These are phyloP conservation scores for Nebria ingens DNA, from an alignment of 1,140 invertebrate genomes.

Conservation along the genomic window DNA sequence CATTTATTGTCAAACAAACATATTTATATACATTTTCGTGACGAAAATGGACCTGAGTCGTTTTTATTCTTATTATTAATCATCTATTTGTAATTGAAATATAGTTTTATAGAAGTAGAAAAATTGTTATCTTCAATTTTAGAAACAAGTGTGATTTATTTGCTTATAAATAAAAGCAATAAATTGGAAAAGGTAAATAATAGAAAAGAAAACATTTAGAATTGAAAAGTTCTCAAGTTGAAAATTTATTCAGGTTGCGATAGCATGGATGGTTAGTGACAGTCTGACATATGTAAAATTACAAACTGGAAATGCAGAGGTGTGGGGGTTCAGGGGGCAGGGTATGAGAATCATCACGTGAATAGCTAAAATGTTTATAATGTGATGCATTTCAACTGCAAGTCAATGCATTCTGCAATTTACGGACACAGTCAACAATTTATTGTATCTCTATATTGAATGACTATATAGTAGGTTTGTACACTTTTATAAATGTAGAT, in stretches of 20 bases:
- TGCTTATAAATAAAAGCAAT: neutral
- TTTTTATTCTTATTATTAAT: too few relatives aligned
- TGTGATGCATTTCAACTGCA: neutral
- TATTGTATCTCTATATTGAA: too few relatives aligned
- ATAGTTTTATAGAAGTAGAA: too few relatives aligned
- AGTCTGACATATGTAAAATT: neutral
- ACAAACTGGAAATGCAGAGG: neutral
- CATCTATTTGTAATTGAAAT: too few relatives aligned
- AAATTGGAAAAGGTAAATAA: neutral
- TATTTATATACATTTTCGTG: too few relatives aligned
- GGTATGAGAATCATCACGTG: neutral
- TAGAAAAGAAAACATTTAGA: too few relatives aligned
- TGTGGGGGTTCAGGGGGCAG: neutral
- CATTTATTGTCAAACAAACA: too few relatives aligned
- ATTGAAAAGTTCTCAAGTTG: neutral
- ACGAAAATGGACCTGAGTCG: too few relatives aligned
- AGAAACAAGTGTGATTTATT: too few relatives aligned
- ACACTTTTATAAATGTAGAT: too few relatives aligned
- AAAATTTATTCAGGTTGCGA: slow-evolving; percentile 4
- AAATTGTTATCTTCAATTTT: too few relatives aligned
- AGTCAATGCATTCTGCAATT: neutral
- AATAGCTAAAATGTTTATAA: neutral
- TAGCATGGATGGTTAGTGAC: neutral
- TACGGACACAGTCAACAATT: neutral
- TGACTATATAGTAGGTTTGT: too few relatives aligned